A percentile compares a stretch with the other conserved stretches of the same genome.
phyloP scores from a whole-genome alignment of 2,113 vertebrate species.

The Danio rerio region GRCz12tu NC_133200.1:6909501-6910000 shows the following conservation, averaged over 20 bases:
- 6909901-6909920: not conserved
- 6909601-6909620: not conserved
- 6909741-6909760: no score
- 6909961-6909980: not conserved
- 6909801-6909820: no score
- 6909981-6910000: conserved; percentile 20
- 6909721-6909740: no score
- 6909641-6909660: not conserved
- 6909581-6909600: not conserved
- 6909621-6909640: not conserved
- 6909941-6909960: not conserved
- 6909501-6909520: conserved; percentile 49
- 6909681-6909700: no score
- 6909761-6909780: no score
- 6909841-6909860: no score
- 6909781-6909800: no score
- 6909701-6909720: no score
- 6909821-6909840: no score
- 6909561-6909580: not conserved
- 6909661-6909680: no score
- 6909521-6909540: not conserved
- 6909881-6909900: not conserved
- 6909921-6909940: not conserved
- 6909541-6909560: not conserved
- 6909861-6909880: not conserved